These are phyloP conservation scores for Drosophila meridionalis DNA, from an alignment of 2,888 invertebrate species.

Conservation along the genomic window DNA sequence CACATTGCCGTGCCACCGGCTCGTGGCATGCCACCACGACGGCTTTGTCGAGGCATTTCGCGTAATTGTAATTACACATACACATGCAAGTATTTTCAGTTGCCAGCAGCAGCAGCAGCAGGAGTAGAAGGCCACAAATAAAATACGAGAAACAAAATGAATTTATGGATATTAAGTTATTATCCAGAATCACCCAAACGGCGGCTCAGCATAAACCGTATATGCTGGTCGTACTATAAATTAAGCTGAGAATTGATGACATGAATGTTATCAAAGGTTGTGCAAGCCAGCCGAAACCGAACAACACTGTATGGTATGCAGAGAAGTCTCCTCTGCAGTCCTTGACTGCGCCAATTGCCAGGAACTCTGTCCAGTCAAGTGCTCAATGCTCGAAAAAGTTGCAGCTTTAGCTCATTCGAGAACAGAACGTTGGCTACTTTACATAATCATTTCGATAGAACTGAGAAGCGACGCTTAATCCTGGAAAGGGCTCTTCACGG, in stretches of 20 bases:
- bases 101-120: background rate
- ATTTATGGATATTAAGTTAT: constrained; percentile 71
- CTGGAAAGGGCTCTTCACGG: background rate
- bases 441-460: constrained; percentile 31
- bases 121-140: background rate
- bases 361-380: background rate
- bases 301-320: background rate
- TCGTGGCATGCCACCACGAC: constrained; percentile 37
- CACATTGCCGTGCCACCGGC: constrained; percentile 10
- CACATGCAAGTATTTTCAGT: constrained; percentile 28
- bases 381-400: background rate
- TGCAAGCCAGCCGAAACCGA: background rate
- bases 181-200: constrained; percentile 13
- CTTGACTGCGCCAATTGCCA: background rate
- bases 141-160: constrained; percentile 51
- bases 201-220: background rate
- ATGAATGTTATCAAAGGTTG: background rate
- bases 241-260: constrained; percentile 5
- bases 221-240: background rate
- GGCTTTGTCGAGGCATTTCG: constrained; percentile 34
- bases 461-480: background rate
- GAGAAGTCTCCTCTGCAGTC: background rate
- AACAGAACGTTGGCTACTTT: constrained; percentile 1
- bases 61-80: constrained; percentile 75
- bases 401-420: constrained; percentile 16